A percentile compares a stretch with the other conserved stretches of the same genome.
Evolutionary conservation across 2,888 invertebrate species (phyloP).

Genomic region (Allophyes oxyacanthae): DNA sequence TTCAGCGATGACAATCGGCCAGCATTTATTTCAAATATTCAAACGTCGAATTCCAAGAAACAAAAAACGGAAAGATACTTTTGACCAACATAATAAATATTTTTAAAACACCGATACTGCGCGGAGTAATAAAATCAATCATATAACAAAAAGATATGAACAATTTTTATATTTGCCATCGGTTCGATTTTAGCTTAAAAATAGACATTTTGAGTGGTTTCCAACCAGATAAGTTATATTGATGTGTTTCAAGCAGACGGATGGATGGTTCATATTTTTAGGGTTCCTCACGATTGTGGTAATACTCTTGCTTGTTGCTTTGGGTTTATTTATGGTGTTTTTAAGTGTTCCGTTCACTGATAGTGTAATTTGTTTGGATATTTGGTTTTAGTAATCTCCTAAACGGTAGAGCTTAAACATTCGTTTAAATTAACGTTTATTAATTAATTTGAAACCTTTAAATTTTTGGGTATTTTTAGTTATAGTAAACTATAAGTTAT

Average conservation of each 20-base stretch:
- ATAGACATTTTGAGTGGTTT: constrained; percentile 86
- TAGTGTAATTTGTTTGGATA: constrained; percentile 29
- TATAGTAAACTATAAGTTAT: too few relatives aligned
- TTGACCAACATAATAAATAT: constrained; percentile 49
- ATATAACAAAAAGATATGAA: constrained; percentile 80
- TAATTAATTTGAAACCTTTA: too few relatives aligned
- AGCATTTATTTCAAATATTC: constrained; percentile 45
- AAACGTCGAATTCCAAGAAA: constrained; percentile 56
- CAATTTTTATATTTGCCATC: constrained; percentile 82
- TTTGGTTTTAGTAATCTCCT: constrained; percentile 19
- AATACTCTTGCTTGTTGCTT: constrained; percentile 60
- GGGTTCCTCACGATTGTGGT: constrained; percentile 66
- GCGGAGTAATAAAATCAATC: constrained; percentile 86
- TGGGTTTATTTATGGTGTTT: constrained; percentile 52
- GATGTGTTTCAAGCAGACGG: constrained; percentile 77
- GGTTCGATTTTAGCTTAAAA: constrained; percentile 81
- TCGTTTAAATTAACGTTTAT: neutral
- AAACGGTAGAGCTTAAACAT: constrained; percentile 1
- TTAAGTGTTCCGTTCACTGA: constrained; percentile 46
- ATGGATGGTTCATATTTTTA: constrained; percentile 75
- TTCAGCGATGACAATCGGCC: constrained; percentile 42
- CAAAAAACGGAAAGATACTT: constrained; percentile 65
- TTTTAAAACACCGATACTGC: constrained; percentile 79
- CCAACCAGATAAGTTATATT: constrained; percentile 82
- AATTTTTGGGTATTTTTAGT: too few relatives aligned